These are phyloP conservation scores for Plebejus argus DNA, from an alignment of 2,888 invertebrate species.

Conservation along the genomic window DNA sequence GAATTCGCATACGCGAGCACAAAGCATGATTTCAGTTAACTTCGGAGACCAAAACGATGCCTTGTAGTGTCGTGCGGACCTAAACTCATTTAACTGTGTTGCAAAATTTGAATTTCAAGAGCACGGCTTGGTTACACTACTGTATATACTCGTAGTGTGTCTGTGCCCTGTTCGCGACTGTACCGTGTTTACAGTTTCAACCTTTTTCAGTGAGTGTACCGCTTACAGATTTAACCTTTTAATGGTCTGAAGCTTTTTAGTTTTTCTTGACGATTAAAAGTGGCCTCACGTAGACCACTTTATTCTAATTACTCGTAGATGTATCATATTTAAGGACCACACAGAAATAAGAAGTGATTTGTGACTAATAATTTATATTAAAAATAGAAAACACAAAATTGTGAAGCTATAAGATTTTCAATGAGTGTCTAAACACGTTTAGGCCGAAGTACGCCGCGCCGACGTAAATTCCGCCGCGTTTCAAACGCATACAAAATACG, in stretches of 20 bases:
- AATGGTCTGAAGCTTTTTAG: neutral
- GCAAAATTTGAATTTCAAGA: neutral
- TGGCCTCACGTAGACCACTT: neutral
- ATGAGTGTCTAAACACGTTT: no score
- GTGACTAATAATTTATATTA: neutral
- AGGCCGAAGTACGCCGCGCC: no score
- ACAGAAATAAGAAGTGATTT: neutral
- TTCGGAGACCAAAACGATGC: neutral
- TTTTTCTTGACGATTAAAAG: neutral
- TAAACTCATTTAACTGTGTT: neutral
- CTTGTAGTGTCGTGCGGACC: neutral
- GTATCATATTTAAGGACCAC: neutral
- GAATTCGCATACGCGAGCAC: neutral
- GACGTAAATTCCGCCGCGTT: no score
- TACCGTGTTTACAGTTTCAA: neutral
- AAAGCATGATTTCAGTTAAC: neutral
- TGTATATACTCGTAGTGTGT: neutral
- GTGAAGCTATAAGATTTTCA: no score
- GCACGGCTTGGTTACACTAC: neutral
- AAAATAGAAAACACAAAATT: neutral
- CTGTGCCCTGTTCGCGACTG: neutral
- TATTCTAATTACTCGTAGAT: neutral
- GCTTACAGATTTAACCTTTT: neutral
- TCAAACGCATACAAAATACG: no score
- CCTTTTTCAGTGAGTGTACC: neutral